Evolutionary conservation across 2,888 invertebrate species (phyloP).

Genomic region (Allolobophora icterica): DNA sequence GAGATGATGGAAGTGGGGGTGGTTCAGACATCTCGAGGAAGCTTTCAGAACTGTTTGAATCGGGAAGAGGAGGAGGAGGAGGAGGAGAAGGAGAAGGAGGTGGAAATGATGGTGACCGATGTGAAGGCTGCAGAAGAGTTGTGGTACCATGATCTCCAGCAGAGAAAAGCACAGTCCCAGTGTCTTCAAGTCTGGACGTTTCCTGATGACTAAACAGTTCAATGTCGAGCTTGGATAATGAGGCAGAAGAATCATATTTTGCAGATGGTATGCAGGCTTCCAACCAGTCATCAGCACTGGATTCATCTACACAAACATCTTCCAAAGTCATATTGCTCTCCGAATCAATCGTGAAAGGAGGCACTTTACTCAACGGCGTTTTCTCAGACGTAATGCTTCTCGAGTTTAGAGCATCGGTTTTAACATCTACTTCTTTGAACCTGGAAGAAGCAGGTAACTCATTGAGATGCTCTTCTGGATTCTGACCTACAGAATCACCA

Average conservation of each 20-base stretch:
- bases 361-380: too few relatives aligned
- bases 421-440: background rate
- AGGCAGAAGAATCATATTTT: background rate
- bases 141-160: background rate
- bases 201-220: background rate
- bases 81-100: conserved; percentile 5
- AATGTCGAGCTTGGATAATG: background rate
- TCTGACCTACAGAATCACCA: background rate
- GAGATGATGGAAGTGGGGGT: background rate
- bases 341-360: background rate
- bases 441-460: background rate
- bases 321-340: background rate
- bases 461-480: background rate
- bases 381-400: background rate
- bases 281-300: background rate
- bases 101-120: background rate
- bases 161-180: background rate
- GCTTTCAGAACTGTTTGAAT: background rate
- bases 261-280: conserved; percentile 8
- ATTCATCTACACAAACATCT: background rate
- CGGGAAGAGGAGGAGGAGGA: background rate
- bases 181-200: background rate
- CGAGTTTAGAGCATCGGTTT: background rate
- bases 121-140: background rate
- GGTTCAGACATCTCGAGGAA: background rate